Conservation (phyloP, 2,797 vertebrate species). For the Sardinella longiceps region DNA sequence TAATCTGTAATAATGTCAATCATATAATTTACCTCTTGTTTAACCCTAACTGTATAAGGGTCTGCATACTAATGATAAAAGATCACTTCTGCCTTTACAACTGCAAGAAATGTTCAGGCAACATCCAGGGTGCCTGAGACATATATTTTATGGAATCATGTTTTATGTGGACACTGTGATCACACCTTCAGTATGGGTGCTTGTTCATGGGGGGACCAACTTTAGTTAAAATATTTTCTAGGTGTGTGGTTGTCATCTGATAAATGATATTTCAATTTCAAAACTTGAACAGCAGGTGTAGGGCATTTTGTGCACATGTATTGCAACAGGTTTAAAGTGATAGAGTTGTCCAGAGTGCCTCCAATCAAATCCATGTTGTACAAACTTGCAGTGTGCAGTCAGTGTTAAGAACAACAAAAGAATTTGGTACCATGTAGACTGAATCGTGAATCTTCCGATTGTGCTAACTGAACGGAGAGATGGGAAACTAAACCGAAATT, state of each 20-base stretch:
- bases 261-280: not conserved
- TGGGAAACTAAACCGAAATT: too few species aligned
- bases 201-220: conserved; percentile 15
- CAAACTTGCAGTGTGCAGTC: too few species aligned
- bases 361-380: too few species aligned
- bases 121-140: not conserved
- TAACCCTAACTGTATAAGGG: not conserved
- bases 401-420: too few species aligned
- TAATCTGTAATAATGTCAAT: not conserved
- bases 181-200: not conserved
- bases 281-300: not conserved
- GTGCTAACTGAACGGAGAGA: too few species aligned
- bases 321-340: not conserved
- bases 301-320: not conserved
- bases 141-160: not conserved
- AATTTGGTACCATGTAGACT: too few species aligned
- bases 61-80: not conserved
- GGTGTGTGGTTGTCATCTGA: not conserved
- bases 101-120: not conserved
- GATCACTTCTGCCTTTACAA: conserved; percentile 12
- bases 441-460: too few species aligned
- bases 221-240: not conserved
- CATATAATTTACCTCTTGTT: conserved; percentile 5
- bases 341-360: too few species aligned
- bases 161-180: conserved; percentile 9